Evolutionary conservation across 2,888 invertebrate species (phyloP).

Genomic region (Phaedon cochleariae): DNA sequence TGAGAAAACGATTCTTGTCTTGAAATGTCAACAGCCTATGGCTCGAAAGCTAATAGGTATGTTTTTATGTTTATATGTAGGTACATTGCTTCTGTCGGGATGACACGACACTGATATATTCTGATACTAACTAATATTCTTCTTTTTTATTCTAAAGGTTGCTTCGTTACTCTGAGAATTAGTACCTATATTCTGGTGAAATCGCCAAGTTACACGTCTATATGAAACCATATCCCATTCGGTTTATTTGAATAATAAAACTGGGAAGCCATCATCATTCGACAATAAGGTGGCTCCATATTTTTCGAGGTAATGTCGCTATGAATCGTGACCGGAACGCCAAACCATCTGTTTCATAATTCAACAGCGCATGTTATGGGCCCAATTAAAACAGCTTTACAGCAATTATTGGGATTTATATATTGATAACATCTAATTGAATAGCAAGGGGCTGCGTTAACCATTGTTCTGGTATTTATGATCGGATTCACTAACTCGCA

Average conservation of each 20-base stretch:
- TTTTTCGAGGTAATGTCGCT: not conserved
- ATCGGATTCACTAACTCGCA: constrained; percentile 34
- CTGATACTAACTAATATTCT: no score
- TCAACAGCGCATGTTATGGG: constrained; percentile 27
- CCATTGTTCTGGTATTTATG: constrained; percentile 35
- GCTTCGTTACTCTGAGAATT: not conserved
- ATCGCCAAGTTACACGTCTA: not conserved
- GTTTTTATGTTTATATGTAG: no score
- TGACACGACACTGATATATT: no score
- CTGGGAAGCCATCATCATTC: not conserved
- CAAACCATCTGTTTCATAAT: constrained; percentile 25
- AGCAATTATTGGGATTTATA: constrained; percentile 35
- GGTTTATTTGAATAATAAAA: not conserved
- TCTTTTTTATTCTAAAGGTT: not conserved
- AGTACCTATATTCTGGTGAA: not conserved
- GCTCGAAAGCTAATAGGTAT: no score
- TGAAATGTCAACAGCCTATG: no score
- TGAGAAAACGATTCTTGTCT: no score
- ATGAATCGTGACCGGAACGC: not conserved
- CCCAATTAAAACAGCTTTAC: constrained; percentile 33
- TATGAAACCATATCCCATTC: not conserved
- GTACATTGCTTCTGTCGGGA: no score
- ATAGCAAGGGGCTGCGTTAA: constrained; percentile 30
- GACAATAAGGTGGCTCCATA: constrained; percentile 1
- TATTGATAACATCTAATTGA: constrained; percentile 36